Percentiles rank a stretch among this genome's conserved stretches.
Conservation (phyloP, 1,140 invertebrate genomes). For the Bombus difficillimus region DNA sequence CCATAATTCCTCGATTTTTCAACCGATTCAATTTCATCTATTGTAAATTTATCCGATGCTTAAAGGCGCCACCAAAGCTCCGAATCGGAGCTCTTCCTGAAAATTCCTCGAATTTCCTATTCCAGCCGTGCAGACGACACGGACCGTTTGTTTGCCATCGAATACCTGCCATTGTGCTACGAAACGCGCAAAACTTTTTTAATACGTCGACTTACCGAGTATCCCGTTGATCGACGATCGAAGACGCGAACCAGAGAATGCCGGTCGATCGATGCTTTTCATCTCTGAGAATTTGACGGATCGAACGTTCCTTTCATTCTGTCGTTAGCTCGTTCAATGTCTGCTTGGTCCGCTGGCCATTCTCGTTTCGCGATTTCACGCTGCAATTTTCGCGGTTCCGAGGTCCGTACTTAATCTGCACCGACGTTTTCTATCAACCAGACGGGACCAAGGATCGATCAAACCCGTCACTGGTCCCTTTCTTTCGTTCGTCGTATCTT, state of each 20-base stretch:
- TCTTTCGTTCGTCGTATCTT: not conserved
- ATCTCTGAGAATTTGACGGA: slow-evolving; percentile 36
- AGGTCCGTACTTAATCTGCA: slow-evolving; percentile 6
- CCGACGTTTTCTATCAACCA: slow-evolving; percentile 30
- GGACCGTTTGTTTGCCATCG: not conserved
- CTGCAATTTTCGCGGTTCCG: slow-evolving; percentile 25
- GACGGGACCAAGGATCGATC: not conserved
- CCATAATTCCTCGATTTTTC: not conserved
- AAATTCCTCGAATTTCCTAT: not conserved
- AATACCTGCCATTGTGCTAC: not conserved
- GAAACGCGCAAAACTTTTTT: slow-evolving; percentile 30
- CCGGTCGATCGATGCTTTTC: slow-evolving; percentile 7
- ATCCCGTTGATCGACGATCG: slow-evolving; percentile 12
- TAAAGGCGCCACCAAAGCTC: not conserved
- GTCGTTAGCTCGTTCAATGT: slow-evolving; percentile 2
- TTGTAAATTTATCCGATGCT: not conserved
- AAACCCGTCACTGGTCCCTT: not conserved
- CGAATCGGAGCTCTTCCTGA: not conserved
- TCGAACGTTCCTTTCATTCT: slow-evolving; percentile 24
- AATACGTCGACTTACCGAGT: slow-evolving; percentile 16
- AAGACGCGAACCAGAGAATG: not conserved
- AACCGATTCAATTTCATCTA: not conserved
- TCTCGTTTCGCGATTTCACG: slow-evolving; percentile 25
- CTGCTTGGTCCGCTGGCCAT: not conserved
- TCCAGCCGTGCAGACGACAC: not conserved